Evolutionary conservation across 2,113 vertebrate species (phyloP), one percentile per base, ranked within the genome.

Genomic region (Burhinus oedicnemus): DNA sequence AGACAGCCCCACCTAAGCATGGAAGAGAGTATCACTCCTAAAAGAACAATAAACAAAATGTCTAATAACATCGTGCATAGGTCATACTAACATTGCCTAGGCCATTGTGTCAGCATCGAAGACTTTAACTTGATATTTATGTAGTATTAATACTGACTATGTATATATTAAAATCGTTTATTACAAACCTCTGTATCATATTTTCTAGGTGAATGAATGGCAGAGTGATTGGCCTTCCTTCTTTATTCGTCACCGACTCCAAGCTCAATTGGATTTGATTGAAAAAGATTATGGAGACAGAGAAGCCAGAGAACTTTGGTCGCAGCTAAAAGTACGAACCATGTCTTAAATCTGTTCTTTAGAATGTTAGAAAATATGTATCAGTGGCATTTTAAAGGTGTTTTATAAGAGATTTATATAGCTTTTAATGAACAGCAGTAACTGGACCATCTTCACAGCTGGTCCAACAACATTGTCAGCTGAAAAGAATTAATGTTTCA

Each of bases 251-350:
- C 98, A 99, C 72, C 98, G 98, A 38, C 98, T 99, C 71, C 98
- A 99, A 87, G 95, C 98, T 75, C 99, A 99, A 64, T 79, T 99
- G 61, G 96, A 98, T 93, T 66, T 99, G 93, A 98, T 98, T 93
- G 99, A 99, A 88, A 98, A 97, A 82, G 97, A 99, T n/a, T 98
- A 99, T n/a, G 99, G 99, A 58, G 99, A 99, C 97, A 97, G 98
- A 92, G 98, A 99, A 88, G 98, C 97, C 69, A 97, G 96, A 89
- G 99, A 99, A 34, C 97, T 99, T 60, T 99, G 99, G 99, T 96
- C 99, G 26, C 96, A 97, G 87, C 98, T 99, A 8, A 99, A 99
- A 98, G 99, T 99, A 97, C 19, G 95, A 92, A 34, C n/a, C 27
- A 34, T 65, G 20, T 49, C 83, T 88, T 54, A 69, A 78, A 89